A percentile compares a stretch with the other conserved stretches of the same genome.
Conservation (phyloP, 2,888 invertebrate genomes). For the Ligdia adustata region DNA sequence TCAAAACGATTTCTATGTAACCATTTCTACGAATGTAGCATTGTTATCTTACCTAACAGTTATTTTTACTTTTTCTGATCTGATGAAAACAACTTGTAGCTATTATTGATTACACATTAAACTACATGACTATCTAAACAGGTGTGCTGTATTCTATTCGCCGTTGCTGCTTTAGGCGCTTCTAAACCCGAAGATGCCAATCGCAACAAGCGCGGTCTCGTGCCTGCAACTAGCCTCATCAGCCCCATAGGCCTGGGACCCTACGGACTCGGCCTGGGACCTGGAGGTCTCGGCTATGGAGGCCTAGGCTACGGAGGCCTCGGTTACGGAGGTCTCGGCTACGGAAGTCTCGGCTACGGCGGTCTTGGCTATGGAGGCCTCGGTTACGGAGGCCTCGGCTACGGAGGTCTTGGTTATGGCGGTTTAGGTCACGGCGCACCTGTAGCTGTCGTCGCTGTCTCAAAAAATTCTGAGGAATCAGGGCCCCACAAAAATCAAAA, state of each 20-base stretch:
- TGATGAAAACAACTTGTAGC: too few relatives aligned
- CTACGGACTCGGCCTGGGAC: background rate
- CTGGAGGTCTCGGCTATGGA: too few relatives aligned
- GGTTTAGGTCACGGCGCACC: too few relatives aligned
- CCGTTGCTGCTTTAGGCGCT: conserved; percentile 1
- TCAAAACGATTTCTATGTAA: too few relatives aligned
- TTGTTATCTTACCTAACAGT: too few relatives aligned
- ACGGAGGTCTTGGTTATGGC: too few relatives aligned
- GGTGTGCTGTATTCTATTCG: conserved; percentile 11
- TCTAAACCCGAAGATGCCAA: background rate
- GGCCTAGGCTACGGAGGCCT: background rate
- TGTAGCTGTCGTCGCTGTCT: background rate
- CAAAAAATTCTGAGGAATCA: conserved; percentile 4
- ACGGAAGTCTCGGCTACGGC: conserved; percentile 1
- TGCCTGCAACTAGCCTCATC: conserved; percentile 2
- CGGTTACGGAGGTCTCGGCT: conserved; percentile 1
- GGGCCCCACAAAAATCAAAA: conserved; percentile 1
- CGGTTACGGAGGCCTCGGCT: conserved; percentile 2
- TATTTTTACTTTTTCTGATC: too few relatives aligned
- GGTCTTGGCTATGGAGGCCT: conserved; percentile 1
- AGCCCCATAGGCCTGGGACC: conserved; percentile 6
- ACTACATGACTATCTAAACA: too few relatives aligned
- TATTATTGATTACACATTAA: too few relatives aligned
- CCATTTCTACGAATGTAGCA: too few relatives aligned
- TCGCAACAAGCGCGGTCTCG: conserved; percentile 6